These are phyloP conservation scores for Stichodactyla mertensii DNA, from an alignment of 64 coral and sea anemone genomes.

Conservation along the genomic window DNA sequence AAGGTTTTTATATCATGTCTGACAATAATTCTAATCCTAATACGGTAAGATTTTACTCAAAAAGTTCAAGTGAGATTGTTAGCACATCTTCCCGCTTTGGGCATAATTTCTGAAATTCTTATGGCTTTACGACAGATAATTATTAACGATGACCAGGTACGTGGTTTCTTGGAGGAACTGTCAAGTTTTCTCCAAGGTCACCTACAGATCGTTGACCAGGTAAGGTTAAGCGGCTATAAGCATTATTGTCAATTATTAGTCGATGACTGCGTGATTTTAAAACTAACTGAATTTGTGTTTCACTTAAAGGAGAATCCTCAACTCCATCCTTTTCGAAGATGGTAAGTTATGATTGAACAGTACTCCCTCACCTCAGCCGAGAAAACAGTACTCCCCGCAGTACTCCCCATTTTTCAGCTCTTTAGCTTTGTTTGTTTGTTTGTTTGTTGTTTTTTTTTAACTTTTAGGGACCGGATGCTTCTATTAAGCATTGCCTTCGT, in stretches of 20 bases:
- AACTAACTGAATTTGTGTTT: not conserved
- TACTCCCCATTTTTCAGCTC: not conserved
- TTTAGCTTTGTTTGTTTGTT: not conserved
- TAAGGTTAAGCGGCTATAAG: not conserved
- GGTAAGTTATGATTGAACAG: not conserved
- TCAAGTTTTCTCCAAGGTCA: slow-evolving; percentile 12
- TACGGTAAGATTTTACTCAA: too few relatives aligned
- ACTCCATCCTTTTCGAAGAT: slow-evolving; percentile 3
- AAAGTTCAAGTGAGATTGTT: too few relatives aligned
- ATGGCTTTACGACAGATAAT: not conserved
- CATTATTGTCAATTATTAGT: not conserved
- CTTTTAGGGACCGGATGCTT: not conserved
- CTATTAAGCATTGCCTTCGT: not conserved
- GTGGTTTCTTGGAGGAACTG: slow-evolving; percentile 21
- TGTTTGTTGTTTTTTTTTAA: not conserved
- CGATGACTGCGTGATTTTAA: not conserved
- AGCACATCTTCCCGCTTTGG: too few relatives aligned
- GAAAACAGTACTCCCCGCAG: not conserved
- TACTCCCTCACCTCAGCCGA: not conserved
- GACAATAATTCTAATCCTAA: too few relatives aligned
- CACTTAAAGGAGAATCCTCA: not conserved
- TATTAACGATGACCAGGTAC: slow-evolving; percentile 6
- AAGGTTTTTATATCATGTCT: too few relatives aligned
- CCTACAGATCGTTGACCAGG: slow-evolving; percentile 23
- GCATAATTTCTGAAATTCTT: slow-evolving; percentile 19